Base-by-base conservation (phyloP, 1,140 invertebrate genomes). In the Trichonephila clavipes region DNA sequence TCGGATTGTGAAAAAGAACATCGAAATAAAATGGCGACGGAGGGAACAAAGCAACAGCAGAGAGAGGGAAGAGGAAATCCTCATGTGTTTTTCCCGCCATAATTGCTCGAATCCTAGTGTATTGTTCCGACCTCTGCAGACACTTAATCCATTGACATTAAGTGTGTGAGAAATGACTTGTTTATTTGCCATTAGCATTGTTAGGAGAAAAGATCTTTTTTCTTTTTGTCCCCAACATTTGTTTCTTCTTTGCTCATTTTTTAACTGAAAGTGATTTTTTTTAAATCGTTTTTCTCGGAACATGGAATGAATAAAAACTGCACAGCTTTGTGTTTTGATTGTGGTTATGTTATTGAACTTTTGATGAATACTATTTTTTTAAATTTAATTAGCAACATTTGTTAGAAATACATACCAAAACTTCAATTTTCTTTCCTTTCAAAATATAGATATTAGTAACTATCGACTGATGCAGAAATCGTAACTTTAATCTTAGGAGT, bases 161-260 rank as follows among this genome's bases (percentile, higher is more conserved):
- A 69, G 66, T 69, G 66, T 14, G 28, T 40, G 28, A 77, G 72
- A 77, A 77, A 77, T 18, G 69, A 16, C 69, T 77, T 77, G 72
- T 77, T 77, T 40, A 40, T 40, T 77, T 40, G 24, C 72, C 72
- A 77, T 77, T 77, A 77, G 72, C 34, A 77, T 77, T 77, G 72
- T 77, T 77, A 34, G 28, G 4, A 14, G 34, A 34, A 40, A 28
- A 77, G 28, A 6, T 19, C 5, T 40, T 40, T n/a, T 34, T 77
- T 77, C 34, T 59, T 58, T 59, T 51, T 83, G 16, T 40, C 40
- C 0, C 40, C 0, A 18, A 51, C 16, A 18, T 72, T 72, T 72
- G n/a, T 16, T 72, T 72, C 16, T 18, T 14, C 7, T 4, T 28
- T 28, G 28, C 66, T 6, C 2, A 14, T 24, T 77, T 16, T 7